Conservation (phyloP, 2,888 invertebrate genomes). For the Sicus ferrugineus region DNA sequence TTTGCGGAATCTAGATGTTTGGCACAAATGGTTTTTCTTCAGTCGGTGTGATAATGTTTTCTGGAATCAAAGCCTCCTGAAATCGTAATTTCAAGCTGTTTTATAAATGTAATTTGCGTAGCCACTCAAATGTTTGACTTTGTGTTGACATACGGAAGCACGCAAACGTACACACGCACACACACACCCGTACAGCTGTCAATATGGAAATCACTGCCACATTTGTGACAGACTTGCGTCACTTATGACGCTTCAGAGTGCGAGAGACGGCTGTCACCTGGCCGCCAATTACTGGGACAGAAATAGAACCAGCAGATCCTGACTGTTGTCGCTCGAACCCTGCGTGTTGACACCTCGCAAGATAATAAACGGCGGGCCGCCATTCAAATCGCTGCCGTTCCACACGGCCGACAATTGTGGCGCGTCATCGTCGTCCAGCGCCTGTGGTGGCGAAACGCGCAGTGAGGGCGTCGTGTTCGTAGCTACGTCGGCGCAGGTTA, state of each 20-base stretch:
- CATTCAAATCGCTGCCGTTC: background rate
- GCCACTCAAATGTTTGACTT: background rate
- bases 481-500: slow-evolving; percentile 21
- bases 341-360: slow-evolving; percentile 38
- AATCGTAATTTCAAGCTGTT: too few relatives aligned
- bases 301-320: slow-evolving; percentile 46
- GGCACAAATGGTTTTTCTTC: slow-evolving; percentile 13
- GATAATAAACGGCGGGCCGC: slow-evolving; percentile 39
- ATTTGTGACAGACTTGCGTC: background rate
- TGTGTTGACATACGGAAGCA: background rate
- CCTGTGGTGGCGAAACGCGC: background rate
- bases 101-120: too few relatives aligned
- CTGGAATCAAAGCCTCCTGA: too few relatives aligned
- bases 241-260: background rate
- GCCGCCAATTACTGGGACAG: slow-evolving; percentile 40
- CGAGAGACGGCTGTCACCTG: slow-evolving; percentile 1
- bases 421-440: background rate
- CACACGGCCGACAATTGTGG: background rate
- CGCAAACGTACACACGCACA: background rate
- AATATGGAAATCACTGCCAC: slow-evolving; percentile 23
- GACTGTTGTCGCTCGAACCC: slow-evolving; percentile 34
- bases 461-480: slow-evolving; percentile 39
- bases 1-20: background rate
- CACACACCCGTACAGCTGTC: background rate
- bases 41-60: background rate